These are phyloP conservation scores for Centropus unirufus DNA, from an alignment of 2,113 vertebrate species.

Conservation along the genomic window DNA sequence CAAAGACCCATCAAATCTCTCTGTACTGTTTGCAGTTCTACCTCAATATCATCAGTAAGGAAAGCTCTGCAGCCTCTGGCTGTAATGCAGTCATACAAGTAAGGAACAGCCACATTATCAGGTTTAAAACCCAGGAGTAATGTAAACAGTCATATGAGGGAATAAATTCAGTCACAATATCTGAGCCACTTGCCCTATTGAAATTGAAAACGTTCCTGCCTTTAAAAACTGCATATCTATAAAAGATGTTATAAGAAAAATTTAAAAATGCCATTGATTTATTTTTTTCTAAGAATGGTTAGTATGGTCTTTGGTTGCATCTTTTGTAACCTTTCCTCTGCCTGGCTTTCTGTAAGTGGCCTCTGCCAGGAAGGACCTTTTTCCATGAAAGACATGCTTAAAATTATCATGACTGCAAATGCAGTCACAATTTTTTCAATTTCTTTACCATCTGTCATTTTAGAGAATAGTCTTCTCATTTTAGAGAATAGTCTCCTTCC, in stretches of 20 bases:
- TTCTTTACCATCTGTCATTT: background rate
- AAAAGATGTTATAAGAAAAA: background rate
- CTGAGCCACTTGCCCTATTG: background rate
- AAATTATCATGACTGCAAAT: background rate
- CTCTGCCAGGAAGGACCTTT: background rate
- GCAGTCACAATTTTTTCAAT: background rate
- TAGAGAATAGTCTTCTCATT: background rate
- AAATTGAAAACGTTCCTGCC: rapidly evolving
- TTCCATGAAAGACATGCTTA: rapidly evolving
- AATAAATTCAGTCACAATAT: background rate
- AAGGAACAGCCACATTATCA: background rate
- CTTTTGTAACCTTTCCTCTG: background rate
- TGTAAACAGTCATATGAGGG: background rate
- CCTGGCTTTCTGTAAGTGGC: background rate
- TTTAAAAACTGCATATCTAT: background rate
- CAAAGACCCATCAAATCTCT: background rate
- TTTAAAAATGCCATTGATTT: rapidly evolving
- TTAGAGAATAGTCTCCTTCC: too few relatives aligned
- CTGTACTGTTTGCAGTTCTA: background rate
- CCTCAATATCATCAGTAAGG: background rate
- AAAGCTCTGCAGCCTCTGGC: background rate
- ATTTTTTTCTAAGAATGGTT: background rate
- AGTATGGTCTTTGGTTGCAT: background rate
- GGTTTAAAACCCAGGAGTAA: background rate
- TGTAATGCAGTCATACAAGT: rapidly evolving